phyloP scores from a whole-genome alignment of 2,113 vertebrate species.

The Sinosuthora webbiana region DNA sequence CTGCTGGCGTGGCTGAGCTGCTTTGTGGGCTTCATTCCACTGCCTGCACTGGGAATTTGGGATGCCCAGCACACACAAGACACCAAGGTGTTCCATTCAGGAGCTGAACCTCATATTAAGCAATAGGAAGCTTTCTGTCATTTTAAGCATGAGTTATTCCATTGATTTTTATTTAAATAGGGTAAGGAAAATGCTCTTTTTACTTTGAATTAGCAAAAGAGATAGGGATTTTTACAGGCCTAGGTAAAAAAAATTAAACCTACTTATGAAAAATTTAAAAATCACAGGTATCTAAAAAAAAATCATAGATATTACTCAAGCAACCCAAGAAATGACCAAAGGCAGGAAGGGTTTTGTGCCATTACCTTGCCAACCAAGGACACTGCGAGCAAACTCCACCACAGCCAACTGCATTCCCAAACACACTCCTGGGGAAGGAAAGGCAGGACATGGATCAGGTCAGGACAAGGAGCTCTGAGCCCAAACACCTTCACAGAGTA shows the following conservation, averaged over 20 bases:
- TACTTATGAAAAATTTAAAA: not conserved
- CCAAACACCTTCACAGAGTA: not conserved
- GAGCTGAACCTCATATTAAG: not conserved
- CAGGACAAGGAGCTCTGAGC: not conserved
- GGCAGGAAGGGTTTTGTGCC: not conserved
- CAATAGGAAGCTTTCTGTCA: not conserved
- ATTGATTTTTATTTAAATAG: not conserved
- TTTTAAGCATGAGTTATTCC: not conserved
- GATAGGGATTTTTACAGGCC: not conserved
- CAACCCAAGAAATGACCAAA: not conserved
- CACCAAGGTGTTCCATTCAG: not conserved
- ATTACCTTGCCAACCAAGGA: conserved; percentile 89
- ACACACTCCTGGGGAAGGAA: conserved; percentile 85
- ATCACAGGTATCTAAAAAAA: not conserved
- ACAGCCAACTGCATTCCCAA: conserved; percentile 96
- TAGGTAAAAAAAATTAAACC: not conserved
- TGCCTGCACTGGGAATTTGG: not conserved
- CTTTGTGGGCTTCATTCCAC: not conserved
- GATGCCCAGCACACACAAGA: too few relatives aligned
- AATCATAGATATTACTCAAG: not conserved
- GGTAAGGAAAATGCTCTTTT: not conserved
- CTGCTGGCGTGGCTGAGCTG: not conserved
- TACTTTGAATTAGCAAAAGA: not conserved
- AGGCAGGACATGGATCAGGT: not conserved
- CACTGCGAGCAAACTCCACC: conserved; percentile 89